Evolutionary conservation across 2,797 vertebrate species (phyloP), one percentile per base, ranked within the genome.

Genomic region (Lacerta agilis): DNA sequence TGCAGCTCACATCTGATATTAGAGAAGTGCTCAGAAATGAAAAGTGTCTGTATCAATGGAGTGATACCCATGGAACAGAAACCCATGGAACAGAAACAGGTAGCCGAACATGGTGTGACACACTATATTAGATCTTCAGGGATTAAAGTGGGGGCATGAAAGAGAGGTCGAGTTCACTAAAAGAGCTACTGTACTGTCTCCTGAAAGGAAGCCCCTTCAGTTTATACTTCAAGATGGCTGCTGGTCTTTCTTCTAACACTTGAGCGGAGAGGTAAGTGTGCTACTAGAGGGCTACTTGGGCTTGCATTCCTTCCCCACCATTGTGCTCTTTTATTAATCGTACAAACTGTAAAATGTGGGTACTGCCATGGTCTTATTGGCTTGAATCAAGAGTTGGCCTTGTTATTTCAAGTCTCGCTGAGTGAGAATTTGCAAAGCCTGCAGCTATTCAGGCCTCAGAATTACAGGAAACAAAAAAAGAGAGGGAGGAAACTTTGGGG

Each of bases 381-480:
- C 27, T 87, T 93, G 86, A 89, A 91, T 82, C 85, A 91, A 88
- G 89, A 90, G 83, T 88, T 91, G 86, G 83, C 90, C 90, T 90
- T 89, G 76, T 88, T 93, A 91, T 89, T 93, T 87, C 88, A 93
- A 66, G 25, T n/a, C 55, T 66, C 36, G 73, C 33, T 79, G 83
- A 67, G 0, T 43, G 55, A 77, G 93, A 92, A 81, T 90, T 94
- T 95, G 91, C 90, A 93, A 95, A 92, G 94, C 88, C 90, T 85
- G 78, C 89, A 93, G 92, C 92, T 79, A 88, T 92, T 93, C 92
- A 43, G 89, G 90, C 82, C 66, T 61, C 66, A 82, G 55, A 82
- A 61, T 78, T 77, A 77, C 79, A 78, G 84, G 72, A 64, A 86
- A 69, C 8, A 58, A 36, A 36, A 36, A 86, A 77, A 43, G 82